Base-by-base conservation (phyloP, 2,797 vertebrate species). In the Sylvia borin region DNA sequence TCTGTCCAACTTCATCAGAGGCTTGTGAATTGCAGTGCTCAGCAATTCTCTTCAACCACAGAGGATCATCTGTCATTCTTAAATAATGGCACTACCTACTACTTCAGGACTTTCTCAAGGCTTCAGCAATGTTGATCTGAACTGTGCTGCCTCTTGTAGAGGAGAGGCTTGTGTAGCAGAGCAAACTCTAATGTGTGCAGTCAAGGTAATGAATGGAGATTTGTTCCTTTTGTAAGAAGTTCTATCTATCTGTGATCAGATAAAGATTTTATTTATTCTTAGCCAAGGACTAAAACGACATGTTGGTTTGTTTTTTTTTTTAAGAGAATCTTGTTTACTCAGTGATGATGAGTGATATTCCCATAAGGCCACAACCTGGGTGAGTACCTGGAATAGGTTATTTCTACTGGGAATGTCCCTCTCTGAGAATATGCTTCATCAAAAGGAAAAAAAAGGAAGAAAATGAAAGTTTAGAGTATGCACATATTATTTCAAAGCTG, bases 101-200 rank as follows among this genome's bases (percentile, higher is more conserved):
- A 9, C 50, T 71, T 96, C 47, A 92, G 93, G 89, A 72, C 53
- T 81, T 88, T 55, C 50, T 95, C 92, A 94, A 95, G 93, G 92
- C 71, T 96, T 74, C 57, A 19, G 61, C 84, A 68, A 25, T 66
- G 92, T 58, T 51, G 2, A 4, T 75, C 81, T 87, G 92, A 92
- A 83, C 29, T 70, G 74, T 82, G 78, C 38, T 89, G 36, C 36
- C 24, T 61, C 16, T 40, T 65, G 42, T 34, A 45, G 64, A 48
- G 50, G 24, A 47, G 51, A 55, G 55, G 24, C 71, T n/a, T 32
- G 34, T 36, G 54, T 55, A 54, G 51, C 74, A 79, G 32, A 72
- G 53, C 31, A 54, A 76, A 40, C 29, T 61, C 36, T 61, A 1
- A 77, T 2, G 5, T 55, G 64, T 74, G 32, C 61, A 67, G 34